Percentiles rank a stretch among this genome's conserved stretches.
phyloP scores from a whole-genome alignment of 2,797 vertebrate genomes.

The Leucoraja ocellata region DNA sequence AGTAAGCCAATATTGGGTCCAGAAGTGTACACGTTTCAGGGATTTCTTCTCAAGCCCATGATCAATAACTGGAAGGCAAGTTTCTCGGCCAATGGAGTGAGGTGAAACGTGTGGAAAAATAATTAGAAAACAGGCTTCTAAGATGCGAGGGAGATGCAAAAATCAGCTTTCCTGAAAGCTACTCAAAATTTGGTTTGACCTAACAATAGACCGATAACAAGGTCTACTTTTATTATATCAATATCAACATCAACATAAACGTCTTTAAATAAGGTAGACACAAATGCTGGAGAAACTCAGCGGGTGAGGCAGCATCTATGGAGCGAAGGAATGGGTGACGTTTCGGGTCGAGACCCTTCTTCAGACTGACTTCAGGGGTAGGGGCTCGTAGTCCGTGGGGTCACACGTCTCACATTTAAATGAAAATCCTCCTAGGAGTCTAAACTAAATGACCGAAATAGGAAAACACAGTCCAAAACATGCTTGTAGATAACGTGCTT shows the following conservation, averaged over 20 bases:
- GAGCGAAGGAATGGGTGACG: too few species aligned
- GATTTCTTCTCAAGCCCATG: not conserved
- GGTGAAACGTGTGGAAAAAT: not conserved
- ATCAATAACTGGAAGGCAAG: not conserved
- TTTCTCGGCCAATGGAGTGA: not conserved
- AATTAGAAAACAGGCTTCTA: not conserved
- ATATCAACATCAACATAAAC: not conserved
- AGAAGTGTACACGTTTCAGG: too few species aligned
- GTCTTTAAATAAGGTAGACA: not conserved
- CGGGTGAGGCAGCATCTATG: too few species aligned
- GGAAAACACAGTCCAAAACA: slow-evolving; percentile 29
- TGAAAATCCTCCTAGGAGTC: slow-evolving; percentile 30
- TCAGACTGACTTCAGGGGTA: too few species aligned
- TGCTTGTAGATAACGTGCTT: too few species aligned
- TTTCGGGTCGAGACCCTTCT: too few species aligned
- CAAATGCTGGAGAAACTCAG: too few species aligned
- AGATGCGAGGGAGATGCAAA: not conserved
- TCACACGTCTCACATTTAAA: slow-evolving; percentile 13
- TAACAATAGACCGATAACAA: not conserved
- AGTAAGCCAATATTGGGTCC: too few species aligned
- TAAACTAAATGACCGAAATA: slow-evolving; percentile 36
- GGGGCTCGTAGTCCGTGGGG: not conserved
- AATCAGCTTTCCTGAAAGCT: not conserved
- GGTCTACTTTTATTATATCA: not conserved
- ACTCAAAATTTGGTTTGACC: not conserved